phyloP scores from a whole-genome alignment of 2,113 vertebrate species.

The Aix galericulata region DNA sequence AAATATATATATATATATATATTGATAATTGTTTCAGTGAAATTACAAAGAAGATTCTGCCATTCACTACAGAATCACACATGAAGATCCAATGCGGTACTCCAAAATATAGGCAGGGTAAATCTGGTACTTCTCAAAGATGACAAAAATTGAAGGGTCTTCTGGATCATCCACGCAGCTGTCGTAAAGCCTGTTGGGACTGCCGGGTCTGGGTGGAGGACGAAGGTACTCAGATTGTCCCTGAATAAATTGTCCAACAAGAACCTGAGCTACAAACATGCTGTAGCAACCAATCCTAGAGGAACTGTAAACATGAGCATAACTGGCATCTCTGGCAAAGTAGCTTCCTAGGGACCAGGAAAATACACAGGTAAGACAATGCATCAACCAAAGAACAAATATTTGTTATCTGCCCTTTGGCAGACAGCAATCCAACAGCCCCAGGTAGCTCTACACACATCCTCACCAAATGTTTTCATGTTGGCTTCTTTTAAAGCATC shows the following conservation, averaged over 20 bases:
- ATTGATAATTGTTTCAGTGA: not conserved
- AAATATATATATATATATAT: not conserved
- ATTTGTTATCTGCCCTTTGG: accelerated
- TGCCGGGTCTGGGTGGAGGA: constrained; percentile 65
- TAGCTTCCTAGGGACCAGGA: constrained; percentile 81
- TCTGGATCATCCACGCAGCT: constrained; percentile 79
- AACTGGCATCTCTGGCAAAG: constrained; percentile 84
- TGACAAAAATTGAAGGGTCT: constrained; percentile 83
- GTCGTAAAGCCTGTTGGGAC: constrained; percentile 74
- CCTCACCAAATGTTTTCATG: not conserved
- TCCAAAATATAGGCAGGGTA: constrained; percentile 89
- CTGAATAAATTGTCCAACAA: constrained; percentile 75
- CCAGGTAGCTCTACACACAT: not conserved
- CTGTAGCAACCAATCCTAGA: not conserved
- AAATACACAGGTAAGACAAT: not conserved
- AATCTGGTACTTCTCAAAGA: constrained; percentile 90
- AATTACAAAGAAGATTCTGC: not conserved
- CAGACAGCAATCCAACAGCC: not conserved
- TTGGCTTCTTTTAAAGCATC: accelerated
- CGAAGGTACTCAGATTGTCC: constrained; percentile 58
- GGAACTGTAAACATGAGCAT: constrained; percentile 72
- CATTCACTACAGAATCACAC: not conserved
- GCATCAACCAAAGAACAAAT: not conserved
- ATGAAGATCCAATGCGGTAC: not conserved
- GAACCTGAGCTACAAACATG: constrained; percentile 81